Evolutionary conservation across 1,140 invertebrate species (phyloP).

Genomic region (Macrostomum lignano): DNA sequence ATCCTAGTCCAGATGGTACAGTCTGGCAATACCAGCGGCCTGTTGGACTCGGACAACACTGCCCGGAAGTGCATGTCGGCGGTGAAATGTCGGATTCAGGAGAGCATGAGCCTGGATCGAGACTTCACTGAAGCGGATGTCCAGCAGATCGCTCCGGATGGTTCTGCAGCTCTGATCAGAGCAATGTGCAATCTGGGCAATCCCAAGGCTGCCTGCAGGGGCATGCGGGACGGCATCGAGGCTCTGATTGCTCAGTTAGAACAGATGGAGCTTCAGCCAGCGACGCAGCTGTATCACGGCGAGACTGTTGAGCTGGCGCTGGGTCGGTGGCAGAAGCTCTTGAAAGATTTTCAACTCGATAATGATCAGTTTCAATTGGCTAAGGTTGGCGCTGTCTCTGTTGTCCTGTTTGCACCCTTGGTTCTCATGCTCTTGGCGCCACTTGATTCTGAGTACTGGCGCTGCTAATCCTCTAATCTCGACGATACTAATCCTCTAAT

Average conservation of each 20-base stretch:
- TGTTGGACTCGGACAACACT: neutral
- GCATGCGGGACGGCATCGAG: neutral
- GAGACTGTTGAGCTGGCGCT: slow-evolving; percentile 14
- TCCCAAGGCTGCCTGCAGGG: neutral
- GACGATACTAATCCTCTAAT: no score
- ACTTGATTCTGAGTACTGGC: no score
- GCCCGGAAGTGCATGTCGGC: neutral
- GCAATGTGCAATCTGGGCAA: neutral
- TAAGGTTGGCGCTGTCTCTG: slow-evolving; percentile 93
- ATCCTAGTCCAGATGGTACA: slow-evolving; percentile 99
- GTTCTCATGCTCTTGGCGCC: no score
- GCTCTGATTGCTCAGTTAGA: neutral
- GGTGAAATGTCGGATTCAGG: neutral
- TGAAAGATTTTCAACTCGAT: slow-evolving; percentile 82
- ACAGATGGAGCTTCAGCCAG: neutral
- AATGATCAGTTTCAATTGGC: slow-evolving; percentile 75
- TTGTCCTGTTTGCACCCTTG: no score
- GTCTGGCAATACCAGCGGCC: neutral
- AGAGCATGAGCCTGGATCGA: neutral
- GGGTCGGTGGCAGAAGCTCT: slow-evolving; percentile 82
- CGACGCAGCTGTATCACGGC: neutral
- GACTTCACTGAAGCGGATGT: slow-evolving; percentile 1
- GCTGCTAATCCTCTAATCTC: no score
- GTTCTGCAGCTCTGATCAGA: slow-evolving; percentile 1
- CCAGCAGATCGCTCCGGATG: neutral